A percentile compares a stretch with the other conserved stretches of the same genome.
Conservation (phyloP, 92 coral and sea anemone genomes). For the Zoanthus solanderi region DNA sequence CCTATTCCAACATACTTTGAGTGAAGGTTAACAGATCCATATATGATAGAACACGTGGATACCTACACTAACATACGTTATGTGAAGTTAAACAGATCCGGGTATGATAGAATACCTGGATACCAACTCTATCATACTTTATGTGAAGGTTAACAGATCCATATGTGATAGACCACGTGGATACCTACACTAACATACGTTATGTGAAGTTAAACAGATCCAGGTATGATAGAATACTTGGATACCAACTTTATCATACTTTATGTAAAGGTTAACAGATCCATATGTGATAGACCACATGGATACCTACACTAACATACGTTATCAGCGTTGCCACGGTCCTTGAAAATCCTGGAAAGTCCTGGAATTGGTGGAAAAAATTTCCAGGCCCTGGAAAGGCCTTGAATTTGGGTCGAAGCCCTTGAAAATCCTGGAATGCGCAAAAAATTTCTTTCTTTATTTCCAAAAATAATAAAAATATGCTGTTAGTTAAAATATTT, state of each 20-base stretch:
- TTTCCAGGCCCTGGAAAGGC: too few species aligned
- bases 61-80: too few species aligned
- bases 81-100: constrained; percentile 42
- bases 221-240: constrained; percentile 84
- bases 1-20: constrained; percentile 35
- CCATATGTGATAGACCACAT: background rate
- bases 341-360: too few species aligned
- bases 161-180: background rate
- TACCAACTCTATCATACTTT: background rate
- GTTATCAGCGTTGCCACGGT: background rate
- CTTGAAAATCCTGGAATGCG: too few species aligned
- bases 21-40: constrained; percentile 75
- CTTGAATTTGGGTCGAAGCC: too few species aligned
- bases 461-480: too few species aligned
- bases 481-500: too few species aligned
- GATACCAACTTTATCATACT: constrained; percentile 35
- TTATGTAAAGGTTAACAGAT: background rate
- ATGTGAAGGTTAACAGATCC: background rate
- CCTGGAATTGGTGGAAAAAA: too few species aligned
- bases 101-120: constrained; percentile 87
- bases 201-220: constrained; percentile 16
- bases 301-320: background rate
- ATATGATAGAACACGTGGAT: background rate
- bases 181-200: too few species aligned
- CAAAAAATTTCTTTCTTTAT: too few species aligned